Percentiles rank a stretch among this genome's conserved stretches.
phyloP scores from a whole-genome alignment of 1,140 invertebrate genomes.

The Oncopodura yosiiana region DNA sequence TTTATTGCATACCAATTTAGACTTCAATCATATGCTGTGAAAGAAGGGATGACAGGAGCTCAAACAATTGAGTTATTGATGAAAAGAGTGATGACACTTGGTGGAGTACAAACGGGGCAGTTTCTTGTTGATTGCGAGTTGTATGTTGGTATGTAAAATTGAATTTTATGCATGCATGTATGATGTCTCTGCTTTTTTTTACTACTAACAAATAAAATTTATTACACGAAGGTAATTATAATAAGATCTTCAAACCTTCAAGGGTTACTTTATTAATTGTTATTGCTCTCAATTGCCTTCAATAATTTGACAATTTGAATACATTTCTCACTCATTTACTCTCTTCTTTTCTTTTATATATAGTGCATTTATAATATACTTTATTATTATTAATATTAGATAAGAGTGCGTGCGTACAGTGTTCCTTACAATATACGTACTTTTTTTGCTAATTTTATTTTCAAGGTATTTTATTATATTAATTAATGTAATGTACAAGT shows the following conservation, averaged over 20 bases:
- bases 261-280: background rate
- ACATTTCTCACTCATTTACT: too few species aligned
- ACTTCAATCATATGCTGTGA: slow-evolving; percentile 70
- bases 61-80: slow-evolving; percentile 75
- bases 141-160: slow-evolving; percentile 72
- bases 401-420: too few species aligned
- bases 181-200: background rate
- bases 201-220: background rate
- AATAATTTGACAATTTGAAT: background rate
- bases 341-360: too few species aligned
- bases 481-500: too few species aligned
- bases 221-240: background rate
- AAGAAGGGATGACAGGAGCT: slow-evolving; percentile 73
- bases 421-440: too few species aligned
- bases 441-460: too few species aligned
- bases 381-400: too few species aligned
- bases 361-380: too few species aligned
- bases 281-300: background rate
- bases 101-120: slow-evolving; percentile 73
- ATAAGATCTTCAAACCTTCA: background rate
- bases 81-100: slow-evolving; percentile 71
- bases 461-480: too few species aligned
- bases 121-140: slow-evolving; percentile 93
- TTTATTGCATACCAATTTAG: too few species aligned
- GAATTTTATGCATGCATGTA: slow-evolving; percentile 41